Evolutionary conservation across 2,888 invertebrate genomes (phyloP).

Genomic region (Mantis religiosa): DNA sequence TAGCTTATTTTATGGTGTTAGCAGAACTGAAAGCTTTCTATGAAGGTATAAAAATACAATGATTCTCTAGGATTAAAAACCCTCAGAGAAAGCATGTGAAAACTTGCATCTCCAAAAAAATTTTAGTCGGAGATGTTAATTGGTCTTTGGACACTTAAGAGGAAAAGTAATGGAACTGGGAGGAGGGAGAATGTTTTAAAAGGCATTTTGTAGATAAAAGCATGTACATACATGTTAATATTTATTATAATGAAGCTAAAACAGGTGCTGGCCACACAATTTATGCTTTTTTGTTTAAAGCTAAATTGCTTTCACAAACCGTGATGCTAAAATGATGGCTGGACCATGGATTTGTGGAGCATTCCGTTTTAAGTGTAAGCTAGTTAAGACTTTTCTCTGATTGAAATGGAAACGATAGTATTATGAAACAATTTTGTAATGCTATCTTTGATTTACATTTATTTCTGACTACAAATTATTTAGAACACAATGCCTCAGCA

Average conservation of each 20-base stretch:
- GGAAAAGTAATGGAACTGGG: neutral
- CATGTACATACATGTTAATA: neutral
- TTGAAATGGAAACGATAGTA: neutral
- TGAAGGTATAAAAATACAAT: too few relatives aligned
- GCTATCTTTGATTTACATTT: neutral
- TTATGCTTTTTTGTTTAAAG: too few relatives aligned
- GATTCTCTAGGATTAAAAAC: too few relatives aligned
- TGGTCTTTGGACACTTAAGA: neutral
- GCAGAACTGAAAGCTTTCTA: neutral
- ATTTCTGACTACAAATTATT: neutral
- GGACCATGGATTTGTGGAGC: neutral
- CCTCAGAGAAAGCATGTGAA: too few relatives aligned
- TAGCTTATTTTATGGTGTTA: neutral
- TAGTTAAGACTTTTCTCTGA: too few relatives aligned
- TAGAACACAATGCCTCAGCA: neutral
- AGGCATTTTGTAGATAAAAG: neutral
- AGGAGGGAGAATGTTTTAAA: neutral
- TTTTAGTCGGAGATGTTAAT: neutral
- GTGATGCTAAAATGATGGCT: too few relatives aligned
- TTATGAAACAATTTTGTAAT: neutral
- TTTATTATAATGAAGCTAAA: neutral
- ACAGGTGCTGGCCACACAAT: neutral
- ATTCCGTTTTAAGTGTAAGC: neutral
- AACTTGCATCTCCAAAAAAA: too few relatives aligned
- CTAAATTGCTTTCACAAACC: too few relatives aligned